Base-by-base conservation (phyloP, 2,113 vertebrate genomes). In the Gymnogyps californianus region DNA sequence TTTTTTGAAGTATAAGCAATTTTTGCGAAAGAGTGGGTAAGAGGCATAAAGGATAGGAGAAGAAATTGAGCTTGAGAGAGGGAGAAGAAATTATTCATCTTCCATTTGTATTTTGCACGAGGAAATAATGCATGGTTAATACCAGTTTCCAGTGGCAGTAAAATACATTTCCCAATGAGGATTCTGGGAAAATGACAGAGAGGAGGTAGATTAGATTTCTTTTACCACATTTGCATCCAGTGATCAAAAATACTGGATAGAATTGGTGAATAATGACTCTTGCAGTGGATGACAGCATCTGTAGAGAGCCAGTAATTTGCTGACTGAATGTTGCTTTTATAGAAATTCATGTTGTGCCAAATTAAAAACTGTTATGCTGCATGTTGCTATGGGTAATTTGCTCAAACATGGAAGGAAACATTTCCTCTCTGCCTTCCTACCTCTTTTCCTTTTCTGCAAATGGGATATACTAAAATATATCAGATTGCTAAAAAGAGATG, bases 241-340 rank as follows among this genome's bases (percentile, higher is more conserved):
- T 71, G 84, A 93, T 91, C 81, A 93, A 79, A 95, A 94, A 76
- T 77, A 36, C 69, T 61, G 74, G 51, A 13, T 79, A 47, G 81
- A 57, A 79, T 31, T 84, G 52, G 44, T 93, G 84, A 94, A 85
- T 87, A 87, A 71, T 89, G 40, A 72, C 57, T 94, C 36, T 75
- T 89, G 51, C 84, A 93, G 69, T 75, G 47, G 77, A 38, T 89
- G 74, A 87, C 4, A 3, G 78, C 78, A 85, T 91, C 90, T 94
- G 52, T 42, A 76, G 81, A 83, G 59, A 84, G 52, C 51, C 55
- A 67, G 71, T 87, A 87, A 84, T 55, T 18, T 91, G 89, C 94
- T 96, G 94, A 84, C 81, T 82, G 83, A 87, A 87, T 57, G 52
- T 71, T 65, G 57, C 77, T 89, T 93, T 89, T 76, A 34, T n/a